Conservation (phyloP, 1,140 invertebrate genomes). For the Drosophila mojavensis region DNA sequence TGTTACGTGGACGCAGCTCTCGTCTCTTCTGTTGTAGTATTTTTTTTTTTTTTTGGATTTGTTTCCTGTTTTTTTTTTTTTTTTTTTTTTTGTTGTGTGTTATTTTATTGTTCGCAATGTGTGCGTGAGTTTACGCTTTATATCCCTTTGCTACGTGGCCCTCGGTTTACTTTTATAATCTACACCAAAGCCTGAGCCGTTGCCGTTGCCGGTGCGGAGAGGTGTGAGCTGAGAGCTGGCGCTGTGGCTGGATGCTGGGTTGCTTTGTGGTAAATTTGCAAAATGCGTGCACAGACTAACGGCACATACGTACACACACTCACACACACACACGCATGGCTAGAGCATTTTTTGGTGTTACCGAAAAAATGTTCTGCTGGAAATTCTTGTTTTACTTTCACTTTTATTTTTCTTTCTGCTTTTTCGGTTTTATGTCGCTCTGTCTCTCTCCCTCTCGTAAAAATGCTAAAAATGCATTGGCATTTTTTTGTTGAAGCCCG, state of each 20-base stretch:
- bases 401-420: conserved; percentile 5
- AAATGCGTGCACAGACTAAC: conserved; percentile 77
- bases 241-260: conserved; percentile 16
- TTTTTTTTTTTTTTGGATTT: conserved; percentile 15
- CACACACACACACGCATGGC: background rate
- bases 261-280: conserved; percentile 78
- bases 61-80: conserved; percentile 9
- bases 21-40: background rate
- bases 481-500: conserved; percentile 5
- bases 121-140: conserved; percentile 77
- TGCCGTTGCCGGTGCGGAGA: background rate
- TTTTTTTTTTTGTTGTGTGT: conserved; percentile 28
- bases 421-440: background rate
- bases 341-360: conserved; percentile 17
- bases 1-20: conserved; percentile 26
- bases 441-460: background rate
- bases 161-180: conserved; percentile 74
- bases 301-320: conserved; percentile 26
- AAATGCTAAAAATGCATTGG: conserved; percentile 30
- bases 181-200: conserved; percentile 42
- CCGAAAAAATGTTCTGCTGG: conserved; percentile 28
- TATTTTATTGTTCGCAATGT: conserved; percentile 50
- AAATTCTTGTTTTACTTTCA: conserved; percentile 33
- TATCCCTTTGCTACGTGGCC: conserved; percentile 69
- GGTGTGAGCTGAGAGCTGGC: background rate